phyloP scores from a whole-genome alignment of 37 sponge, comb jelly and placozoan species.

The Bolinopsis microptera region DNA sequence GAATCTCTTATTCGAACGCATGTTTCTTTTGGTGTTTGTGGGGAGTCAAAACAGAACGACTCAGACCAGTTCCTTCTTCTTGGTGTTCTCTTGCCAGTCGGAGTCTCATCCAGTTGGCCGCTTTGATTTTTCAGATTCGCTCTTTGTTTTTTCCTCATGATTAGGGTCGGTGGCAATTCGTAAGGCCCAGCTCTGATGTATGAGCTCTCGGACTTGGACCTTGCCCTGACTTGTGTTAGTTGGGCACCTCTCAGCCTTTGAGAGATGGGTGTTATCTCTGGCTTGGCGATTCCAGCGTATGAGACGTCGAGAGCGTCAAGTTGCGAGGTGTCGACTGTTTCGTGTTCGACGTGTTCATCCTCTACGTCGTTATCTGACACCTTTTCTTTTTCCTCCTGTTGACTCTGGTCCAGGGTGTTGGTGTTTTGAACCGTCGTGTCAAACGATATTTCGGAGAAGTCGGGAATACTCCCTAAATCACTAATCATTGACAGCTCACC shows the following conservation, averaged over 20 bases:
- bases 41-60: neutral
- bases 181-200: neutral
- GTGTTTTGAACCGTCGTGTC: neutral
- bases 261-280: neutral
- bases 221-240: too few species aligned
- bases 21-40: neutral
- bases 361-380: neutral
- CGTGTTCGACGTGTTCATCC: neutral
- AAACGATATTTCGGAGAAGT: neutral
- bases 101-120: neutral
- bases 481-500: neutral
- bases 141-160: neutral
- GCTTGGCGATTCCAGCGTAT: neutral
- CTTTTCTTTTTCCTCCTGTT: too few species aligned
- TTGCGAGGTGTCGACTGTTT: neutral
- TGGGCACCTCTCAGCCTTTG: neutral
- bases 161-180: neutral
- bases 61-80: neutral
- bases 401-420: too few species aligned
- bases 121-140: neutral
- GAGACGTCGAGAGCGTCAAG: too few species aligned
- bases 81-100: neutral
- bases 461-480: neutral
- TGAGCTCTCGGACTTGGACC: neutral
- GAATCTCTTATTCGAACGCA: neutral